Base-by-base conservation (phyloP, 1,140 invertebrate species). In the Nephotettix cincticeps region DNA sequence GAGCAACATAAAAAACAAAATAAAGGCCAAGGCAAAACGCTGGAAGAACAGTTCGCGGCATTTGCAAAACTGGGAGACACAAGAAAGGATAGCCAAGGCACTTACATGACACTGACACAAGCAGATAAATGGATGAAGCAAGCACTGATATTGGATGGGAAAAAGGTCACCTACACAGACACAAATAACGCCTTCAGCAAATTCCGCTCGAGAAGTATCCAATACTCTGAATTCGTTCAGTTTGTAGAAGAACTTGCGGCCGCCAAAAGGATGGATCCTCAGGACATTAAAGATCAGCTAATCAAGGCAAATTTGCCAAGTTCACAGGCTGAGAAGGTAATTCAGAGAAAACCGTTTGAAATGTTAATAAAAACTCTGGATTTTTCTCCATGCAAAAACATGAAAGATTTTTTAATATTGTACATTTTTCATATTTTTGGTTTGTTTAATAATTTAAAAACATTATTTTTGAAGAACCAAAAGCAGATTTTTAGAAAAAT, bases 61-160 rank as follows among this genome's bases (percentile, higher is more conserved):
- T 36, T 36, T 14, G 32, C 32, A 4, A 36, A 14, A 4, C 32
- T 36, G 4, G 32, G 32, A 14, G 32, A 36, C 32, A 36, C 32
- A 4, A 4, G 32, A 6, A n/a, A n/a, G n/a, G 32, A 36, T 14
- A 91, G 90, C 13, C 92, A 66, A 21, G 90, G 91, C 11, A 89
- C 86, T 77, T 80, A 82, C 1, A 88, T 92, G 28, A 89, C 89
- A 3, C 79, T 90, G 14, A 85, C 86, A 0, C 89, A 91, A 77
- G 87, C 86, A 72, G 90, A 92, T 79, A 91, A 92, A 81, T 92
- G 90, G 90, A 86, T 92, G 83, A 91, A 91, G 78, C 89, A 92
- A 76, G 90, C 90, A 0, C 87, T 88, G 78, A 85, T 92, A 6
- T 87, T 92, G 63, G 89, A 90, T 75, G 86, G 85, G 1, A 90